A percentile compares a stretch with the other conserved stretches of the same genome.
Conservation (phyloP, 2,113 vertebrate species). For the Petromus typicus region DNA sequence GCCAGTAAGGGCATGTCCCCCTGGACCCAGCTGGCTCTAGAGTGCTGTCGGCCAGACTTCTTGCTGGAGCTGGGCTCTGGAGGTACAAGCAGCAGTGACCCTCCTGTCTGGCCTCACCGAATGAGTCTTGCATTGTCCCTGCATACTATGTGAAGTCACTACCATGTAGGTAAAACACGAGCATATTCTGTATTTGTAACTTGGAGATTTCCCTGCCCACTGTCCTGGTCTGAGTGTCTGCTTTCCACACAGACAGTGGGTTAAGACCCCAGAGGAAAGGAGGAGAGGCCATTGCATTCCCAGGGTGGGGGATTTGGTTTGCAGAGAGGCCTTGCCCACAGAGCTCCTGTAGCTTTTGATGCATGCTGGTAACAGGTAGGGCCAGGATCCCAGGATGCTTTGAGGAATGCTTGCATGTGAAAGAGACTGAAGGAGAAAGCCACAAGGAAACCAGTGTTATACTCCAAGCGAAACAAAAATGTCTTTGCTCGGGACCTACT, state of each 20-base stretch:
- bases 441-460: accelerated
- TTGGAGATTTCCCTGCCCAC: not conserved
- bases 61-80: not conserved
- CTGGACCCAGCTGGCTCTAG: not conserved
- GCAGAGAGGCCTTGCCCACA: accelerated
- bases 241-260: not conserved
- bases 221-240: not conserved
- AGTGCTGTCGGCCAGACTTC: not conserved
- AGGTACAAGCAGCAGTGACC: not conserved
- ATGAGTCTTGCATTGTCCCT: no score
- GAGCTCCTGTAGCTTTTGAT: accelerated
- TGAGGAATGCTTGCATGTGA: not conserved
- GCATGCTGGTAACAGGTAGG: not conserved
- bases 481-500: no score
- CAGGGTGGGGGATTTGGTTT: not conserved
- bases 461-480: no score
- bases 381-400: not conserved
- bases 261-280: not conserved
- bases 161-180: not conserved
- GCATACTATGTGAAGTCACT: not conserved
- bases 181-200: not conserved
- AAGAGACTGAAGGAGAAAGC: not conserved
- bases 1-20: not conserved
- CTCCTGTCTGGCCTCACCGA: not conserved
- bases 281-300: not conserved